Evolutionary conservation across 1,140 invertebrate species (phyloP), one percentile per base, ranked within the genome.

Genomic region (Drosophila ficusphila): DNA sequence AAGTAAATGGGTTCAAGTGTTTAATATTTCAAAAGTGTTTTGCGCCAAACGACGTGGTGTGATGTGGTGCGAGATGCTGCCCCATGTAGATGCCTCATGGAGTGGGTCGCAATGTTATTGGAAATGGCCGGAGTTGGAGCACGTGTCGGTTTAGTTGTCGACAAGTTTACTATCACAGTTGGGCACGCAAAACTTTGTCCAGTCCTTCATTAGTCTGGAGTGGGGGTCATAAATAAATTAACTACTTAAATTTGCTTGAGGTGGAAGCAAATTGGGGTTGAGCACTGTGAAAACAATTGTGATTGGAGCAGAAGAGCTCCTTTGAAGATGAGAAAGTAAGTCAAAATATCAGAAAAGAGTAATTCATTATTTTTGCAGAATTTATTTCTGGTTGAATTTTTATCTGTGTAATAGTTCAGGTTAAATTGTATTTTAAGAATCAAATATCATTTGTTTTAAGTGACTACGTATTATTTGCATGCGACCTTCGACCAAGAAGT

Each of bases 11-110:
- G 76, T 86, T 85, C 76, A 82, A 81, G 78, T 82, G 60, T 72
- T 76, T 76, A 56, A 78, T 76, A 79, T 60, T 81, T 81, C 57
- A 83, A 85, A 83, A 85, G 79, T 79, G 71, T 79, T 75, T 68
- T 68, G n/a, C 60, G 44, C 60, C 38, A 56, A 61, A 74, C 48
- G 74, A 73, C 69, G 69, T 73, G 69, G 56, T 73, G 34, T 64
- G 62, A 38, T 62, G 58, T 65, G 42, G 58, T 47, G 60, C 64
- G 36, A 67, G 23, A 52, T 42, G 44, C 33, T 64, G 27, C 27
- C 49, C 34, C 34, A 4, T 25, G 41, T 4, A 5, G 3, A 1
- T 21, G 47, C 3, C 29, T 2, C 33, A 12, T 25, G 19, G 19
- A 11, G 18, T n/a, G 25, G 25, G 21, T 12, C 16, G 27, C 56